Conservation (phyloP, 1,140 invertebrate genomes). For the Coelopa frigida region DNA sequence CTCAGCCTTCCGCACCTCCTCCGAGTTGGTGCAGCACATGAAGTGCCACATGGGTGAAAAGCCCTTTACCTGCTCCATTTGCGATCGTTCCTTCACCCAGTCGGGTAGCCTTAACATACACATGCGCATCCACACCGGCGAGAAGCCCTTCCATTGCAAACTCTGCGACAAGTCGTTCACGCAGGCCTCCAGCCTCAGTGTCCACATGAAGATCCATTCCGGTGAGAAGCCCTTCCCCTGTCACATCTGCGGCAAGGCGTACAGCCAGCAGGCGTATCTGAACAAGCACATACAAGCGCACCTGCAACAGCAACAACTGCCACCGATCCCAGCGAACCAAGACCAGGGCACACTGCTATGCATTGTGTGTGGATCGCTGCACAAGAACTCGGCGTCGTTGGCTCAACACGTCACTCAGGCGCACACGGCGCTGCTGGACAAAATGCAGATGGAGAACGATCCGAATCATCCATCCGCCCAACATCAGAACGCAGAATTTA, state of each 20-base stretch:
- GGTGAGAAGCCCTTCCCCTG: constrained; percentile 42
- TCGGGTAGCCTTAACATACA: constrained; percentile 65
- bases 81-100: constrained; percentile 62
- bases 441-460: constrained; percentile 18
- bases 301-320: constrained; percentile 15
- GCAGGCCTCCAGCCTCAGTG: constrained; percentile 52
- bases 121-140: constrained; percentile 62
- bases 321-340: background rate
- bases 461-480: background rate
- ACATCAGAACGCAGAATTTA: background rate
- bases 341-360: constrained; percentile 30
- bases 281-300: constrained; percentile 41
- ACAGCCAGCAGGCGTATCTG: constrained; percentile 44
- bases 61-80: constrained; percentile 57
- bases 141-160: constrained; percentile 50
- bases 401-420: constrained; percentile 33
- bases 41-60: constrained; percentile 51
- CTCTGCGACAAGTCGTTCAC: constrained; percentile 56
- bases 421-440: constrained; percentile 32
- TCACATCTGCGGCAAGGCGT: constrained; percentile 40
- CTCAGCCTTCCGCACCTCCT: constrained; percentile 53
- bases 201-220: constrained; percentile 57
- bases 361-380: constrained; percentile 36
- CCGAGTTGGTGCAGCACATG: constrained; percentile 56
- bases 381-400: constrained; percentile 33